Base-by-base conservation (phyloP, 1,140 invertebrate genomes). In the Scaptomyza montana region DNA sequence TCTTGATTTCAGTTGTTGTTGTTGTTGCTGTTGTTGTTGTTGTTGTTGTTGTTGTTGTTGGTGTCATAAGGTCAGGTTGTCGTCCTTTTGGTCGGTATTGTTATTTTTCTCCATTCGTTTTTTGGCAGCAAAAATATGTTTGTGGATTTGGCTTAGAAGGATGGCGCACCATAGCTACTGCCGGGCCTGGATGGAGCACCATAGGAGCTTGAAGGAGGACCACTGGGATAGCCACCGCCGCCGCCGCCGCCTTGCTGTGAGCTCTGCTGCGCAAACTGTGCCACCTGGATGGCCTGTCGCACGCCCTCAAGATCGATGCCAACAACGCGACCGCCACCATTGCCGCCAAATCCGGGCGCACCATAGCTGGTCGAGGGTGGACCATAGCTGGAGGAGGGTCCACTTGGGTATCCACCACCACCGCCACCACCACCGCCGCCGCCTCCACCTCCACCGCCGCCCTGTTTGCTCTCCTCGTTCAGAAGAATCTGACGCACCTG, bases 401-500 rank as follows among this genome's bases (percentile, higher is more conserved):
- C 93, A 73, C 78, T 91, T 69, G 60, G 90, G 78, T 65, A 91
- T 61, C 66, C 92, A 91, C 77, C 92, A 91, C 50, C 92, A 82
- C 77, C 93, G 78, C 92, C 93, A 78, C 92, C 93, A 92, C 74
- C 89, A 2, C 81, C 86, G 72, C 80, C 90, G 69, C 63, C 91
- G 9, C 92, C 92, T 30, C 90, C 90, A 9, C 74, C 74, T 6
- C 90, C 90, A 9, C 74, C 74, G 8, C 93, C 93, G 13, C 92
- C 89, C 4, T 93, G 91, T 67, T 94, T 94, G 89, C 94, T 94
- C 92, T 97, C 96, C 91, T 97, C 96, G 86, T 95, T 96, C 67
- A 97, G 93, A 53, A 97, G 93, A 87, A 97, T 96, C 92, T 96
- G 94, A 77, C 95, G 95, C 78, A 97, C 95, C 91, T 97, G 95